Conservation (phyloP, 2,113 vertebrate species). For the Lichenostomus cassidix region DNA sequence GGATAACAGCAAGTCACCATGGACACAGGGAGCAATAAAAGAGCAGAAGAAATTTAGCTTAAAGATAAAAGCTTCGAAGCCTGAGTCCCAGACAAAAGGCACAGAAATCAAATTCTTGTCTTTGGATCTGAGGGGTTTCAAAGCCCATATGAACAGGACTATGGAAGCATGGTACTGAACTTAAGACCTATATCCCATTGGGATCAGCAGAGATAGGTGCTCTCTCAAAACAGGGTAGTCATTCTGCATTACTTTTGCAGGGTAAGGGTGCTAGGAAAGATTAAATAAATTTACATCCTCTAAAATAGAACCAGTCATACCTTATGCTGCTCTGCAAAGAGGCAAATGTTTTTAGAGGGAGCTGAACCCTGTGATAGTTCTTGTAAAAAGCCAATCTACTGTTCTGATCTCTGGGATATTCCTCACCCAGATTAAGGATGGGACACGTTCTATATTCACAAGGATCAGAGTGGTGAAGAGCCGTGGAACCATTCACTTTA, state of each 20-base stretch:
- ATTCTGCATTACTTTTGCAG: neutral
- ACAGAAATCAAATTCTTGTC: neutral
- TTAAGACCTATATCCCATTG: neutral
- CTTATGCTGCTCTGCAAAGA: neutral
- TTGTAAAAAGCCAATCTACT: neutral
- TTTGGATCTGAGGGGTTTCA: neutral
- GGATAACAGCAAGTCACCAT: neutral
- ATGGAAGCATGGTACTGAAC: rapidly evolving
- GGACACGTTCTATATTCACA: neutral
- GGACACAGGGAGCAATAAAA: neutral
- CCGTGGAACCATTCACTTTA: neutral
- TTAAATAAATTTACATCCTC: neutral
- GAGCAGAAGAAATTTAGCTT: neutral
- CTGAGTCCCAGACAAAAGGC: neutral
- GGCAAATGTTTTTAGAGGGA: neutral
- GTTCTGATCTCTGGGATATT: neutral
- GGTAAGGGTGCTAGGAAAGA: neutral
- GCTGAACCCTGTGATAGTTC: neutral
- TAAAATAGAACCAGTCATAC: neutral
- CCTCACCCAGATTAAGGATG: neutral
- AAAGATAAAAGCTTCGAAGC: neutral
- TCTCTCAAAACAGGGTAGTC: neutral
- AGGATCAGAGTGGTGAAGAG: neutral
- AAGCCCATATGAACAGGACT: neutral
- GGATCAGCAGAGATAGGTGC: neutral